Percentiles rank a stretch among this genome's conserved stretches.
Evolutionary conservation across 2,888 invertebrate genomes (phyloP).

Genomic region (Cantharis lateralis): DNA sequence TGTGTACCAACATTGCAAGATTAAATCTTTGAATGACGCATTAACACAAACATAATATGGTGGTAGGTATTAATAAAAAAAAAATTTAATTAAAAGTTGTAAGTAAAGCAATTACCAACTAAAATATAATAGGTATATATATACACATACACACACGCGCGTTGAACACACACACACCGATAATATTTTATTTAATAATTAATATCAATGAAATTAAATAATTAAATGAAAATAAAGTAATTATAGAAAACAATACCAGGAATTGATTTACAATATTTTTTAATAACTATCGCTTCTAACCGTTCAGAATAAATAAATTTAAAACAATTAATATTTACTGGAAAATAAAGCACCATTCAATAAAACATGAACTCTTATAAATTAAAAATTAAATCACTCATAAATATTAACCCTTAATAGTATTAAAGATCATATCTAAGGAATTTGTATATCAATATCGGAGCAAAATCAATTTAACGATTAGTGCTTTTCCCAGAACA

Average conservation of each 20-base stretch:
- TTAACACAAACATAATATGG: slow-evolving; percentile 41
- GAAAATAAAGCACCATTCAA: neutral
- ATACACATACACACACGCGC: neutral
- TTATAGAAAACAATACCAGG: neutral
- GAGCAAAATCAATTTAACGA: slow-evolving; percentile 52
- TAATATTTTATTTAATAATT: neutral
- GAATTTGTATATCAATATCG: slow-evolving; percentile 50
- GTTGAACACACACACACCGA: neutral
- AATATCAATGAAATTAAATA: neutral
- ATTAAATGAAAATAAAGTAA: neutral
- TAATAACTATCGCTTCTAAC: neutral
- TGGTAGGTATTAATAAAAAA: slow-evolving; percentile 22
- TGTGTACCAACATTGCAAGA: slow-evolving; percentile 52
- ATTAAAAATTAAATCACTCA: slow-evolving; percentile 52
- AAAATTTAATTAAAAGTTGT: slow-evolving; percentile 25
- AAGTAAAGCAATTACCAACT: neutral
- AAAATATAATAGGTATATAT: neutral
- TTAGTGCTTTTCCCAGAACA: slow-evolving; percentile 47
- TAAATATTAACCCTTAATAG: slow-evolving; percentile 50
- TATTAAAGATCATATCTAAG: slow-evolving; percentile 50
- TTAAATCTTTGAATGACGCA: slow-evolving; percentile 49
- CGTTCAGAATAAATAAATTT: neutral
- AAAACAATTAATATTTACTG: neutral
- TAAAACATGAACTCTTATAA: slow-evolving; percentile 36
- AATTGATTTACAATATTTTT: neutral